Base-by-base conservation (phyloP, 2,888 invertebrate species). In the Galeopsomyia nigrocyanea region DNA sequence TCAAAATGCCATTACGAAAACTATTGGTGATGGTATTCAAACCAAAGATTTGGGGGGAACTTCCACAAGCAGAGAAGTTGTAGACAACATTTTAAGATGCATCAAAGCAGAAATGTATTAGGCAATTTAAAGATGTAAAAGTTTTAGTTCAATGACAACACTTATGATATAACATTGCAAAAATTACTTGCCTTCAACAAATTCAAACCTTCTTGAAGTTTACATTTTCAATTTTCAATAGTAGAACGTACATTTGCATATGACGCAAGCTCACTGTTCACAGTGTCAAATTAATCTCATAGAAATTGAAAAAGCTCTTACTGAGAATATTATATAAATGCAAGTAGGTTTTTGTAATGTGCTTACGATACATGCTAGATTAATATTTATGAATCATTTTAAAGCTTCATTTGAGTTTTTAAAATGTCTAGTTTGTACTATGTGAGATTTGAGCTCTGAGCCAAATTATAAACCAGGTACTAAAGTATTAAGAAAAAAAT, bases 41-140 rank as follows among this genome's bases (percentile, higher is more conserved):
- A 83, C 88, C 80, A 69, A 82, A 82, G 96, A 97, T 88, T 87
- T 96, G 67, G 95, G 95, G 31, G 97, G 97, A 49, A 89, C 88
- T 31, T 91, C 93, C 2, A 91, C 91, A 2, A 96, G 96, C 70
- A 90, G 93, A 6, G 96, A 97, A 64, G 94, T 97, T 16, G 90
- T 97, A 16, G 91, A 93, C 73, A 91, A 91, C 77, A 93, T 97
- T 77, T 90, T 95, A 79, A 91, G 92, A 83, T 92, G 95, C 83
- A 91, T 96, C 13, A 39, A 39, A 39, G 39, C 39, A 39, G 39
- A 39, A 39, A 39, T 39, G 39, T 39, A 39, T 39, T 39, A 39
- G 39, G 13, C 39, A 39, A 39, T 39, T 39, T 9, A 39, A 39
- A 10, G 7, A 39, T 10, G 10, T 1, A 39, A 50, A 68, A 19